A percentile compares a stretch with the other conserved stretches of the same genome.
Conservation (phyloP, 2,797 vertebrate species). For the Gastrophryne carolinensis region DNA sequence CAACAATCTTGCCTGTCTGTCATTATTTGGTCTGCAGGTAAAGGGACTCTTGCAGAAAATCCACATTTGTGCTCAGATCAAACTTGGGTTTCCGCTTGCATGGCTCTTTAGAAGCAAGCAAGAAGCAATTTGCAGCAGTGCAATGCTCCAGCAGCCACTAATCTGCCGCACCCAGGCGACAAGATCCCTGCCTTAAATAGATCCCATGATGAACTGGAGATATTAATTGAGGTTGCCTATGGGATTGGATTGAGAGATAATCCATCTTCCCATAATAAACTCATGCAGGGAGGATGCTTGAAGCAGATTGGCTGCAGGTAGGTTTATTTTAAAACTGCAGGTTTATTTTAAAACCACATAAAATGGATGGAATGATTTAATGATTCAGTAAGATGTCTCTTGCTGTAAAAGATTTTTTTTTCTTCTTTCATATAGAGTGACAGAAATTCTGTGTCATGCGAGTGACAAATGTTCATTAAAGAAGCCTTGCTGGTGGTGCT, state of each 20-base stretch:
- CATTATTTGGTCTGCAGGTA: conserved; percentile 47
- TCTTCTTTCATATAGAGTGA: conserved; percentile 55
- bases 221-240: not conserved
- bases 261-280: too few relatives aligned
- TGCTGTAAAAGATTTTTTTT: conserved; percentile 16
- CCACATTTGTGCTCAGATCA: conserved; percentile 59
- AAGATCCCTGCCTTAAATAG: not conserved
- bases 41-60: conserved; percentile 52
- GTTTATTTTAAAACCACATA: not conserved
- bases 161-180: conserved; percentile 56
- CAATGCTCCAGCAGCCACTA: conserved; percentile 62
- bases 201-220: not conserved
- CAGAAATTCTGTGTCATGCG: conserved; percentile 64
- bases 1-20: conserved; percentile 52
- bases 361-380: not conserved
- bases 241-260: not conserved
- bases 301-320: not conserved
- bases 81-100: conserved; percentile 59
- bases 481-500: conserved; percentile 68
- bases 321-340: not conserved
- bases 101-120: conserved; percentile 60
- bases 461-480: conserved; percentile 74
- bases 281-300: too few relatives aligned
- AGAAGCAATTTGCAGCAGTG: conserved; percentile 60
- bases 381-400: conserved; percentile 45